phyloP scores from a whole-genome alignment of 2,797 vertebrate species.

The Florisuga fusca region DNA sequence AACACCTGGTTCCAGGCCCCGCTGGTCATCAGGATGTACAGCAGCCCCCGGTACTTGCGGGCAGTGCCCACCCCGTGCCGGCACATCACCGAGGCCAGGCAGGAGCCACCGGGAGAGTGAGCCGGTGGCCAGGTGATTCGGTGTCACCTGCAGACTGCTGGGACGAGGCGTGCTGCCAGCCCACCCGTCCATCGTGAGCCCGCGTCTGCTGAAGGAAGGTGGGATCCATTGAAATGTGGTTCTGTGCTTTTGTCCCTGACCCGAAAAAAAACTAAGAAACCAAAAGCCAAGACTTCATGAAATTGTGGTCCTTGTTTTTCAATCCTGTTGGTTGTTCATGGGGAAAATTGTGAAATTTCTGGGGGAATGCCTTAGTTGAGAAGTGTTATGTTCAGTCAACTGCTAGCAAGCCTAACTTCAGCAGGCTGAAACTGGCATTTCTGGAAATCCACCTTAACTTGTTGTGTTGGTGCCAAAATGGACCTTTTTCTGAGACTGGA shows the following conservation, averaged over 20 bases:
- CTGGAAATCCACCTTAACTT: background rate
- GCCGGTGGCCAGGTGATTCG: accelerated
- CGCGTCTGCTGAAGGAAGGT: accelerated
- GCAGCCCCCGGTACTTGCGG: constrained; percentile 71
- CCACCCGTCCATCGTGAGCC: accelerated
- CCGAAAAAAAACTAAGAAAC: background rate
- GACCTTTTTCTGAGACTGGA: background rate
- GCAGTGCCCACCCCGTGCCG: background rate
- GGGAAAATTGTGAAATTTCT: background rate
- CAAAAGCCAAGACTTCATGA: background rate
- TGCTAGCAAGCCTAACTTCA: background rate
- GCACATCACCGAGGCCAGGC: accelerated
- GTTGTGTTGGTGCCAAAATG: background rate
- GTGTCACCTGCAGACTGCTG: accelerated
- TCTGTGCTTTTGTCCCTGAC: background rate
- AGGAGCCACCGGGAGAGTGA: background rate
- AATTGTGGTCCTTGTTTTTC: background rate
- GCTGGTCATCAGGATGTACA: constrained; percentile 80
- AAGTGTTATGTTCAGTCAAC: accelerated
- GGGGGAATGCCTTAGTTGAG: background rate
- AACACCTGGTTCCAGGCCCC: constrained; percentile 85
- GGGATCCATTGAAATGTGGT: background rate
- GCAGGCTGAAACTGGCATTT: background rate
- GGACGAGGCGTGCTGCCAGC: accelerated
- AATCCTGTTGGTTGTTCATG: accelerated